Percentiles rank a stretch among this genome's conserved stretches.
These are phyloP conservation scores for Silurus aristotelis DNA, from an alignment of 2,797 vertebrate species.

Conservation along the genomic window DNA sequence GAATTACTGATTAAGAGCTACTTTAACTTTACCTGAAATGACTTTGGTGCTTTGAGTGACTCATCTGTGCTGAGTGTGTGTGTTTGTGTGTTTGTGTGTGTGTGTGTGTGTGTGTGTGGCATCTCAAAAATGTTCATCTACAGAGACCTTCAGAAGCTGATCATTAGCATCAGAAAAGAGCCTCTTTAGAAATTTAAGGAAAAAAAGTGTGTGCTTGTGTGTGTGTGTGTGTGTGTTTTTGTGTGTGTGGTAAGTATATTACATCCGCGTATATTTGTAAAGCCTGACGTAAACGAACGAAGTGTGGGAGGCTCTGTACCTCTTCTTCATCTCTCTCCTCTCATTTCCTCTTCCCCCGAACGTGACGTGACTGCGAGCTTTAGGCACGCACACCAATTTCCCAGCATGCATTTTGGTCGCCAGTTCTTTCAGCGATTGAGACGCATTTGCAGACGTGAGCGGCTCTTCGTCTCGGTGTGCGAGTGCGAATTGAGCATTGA, in stretches of 20 bases:
- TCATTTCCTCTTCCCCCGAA: background rate
- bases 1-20: background rate
- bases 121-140: background rate
- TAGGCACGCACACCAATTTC: background rate
- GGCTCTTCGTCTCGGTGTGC: background rate
- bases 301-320: background rate
- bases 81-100: conserved; percentile 1
- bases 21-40: background rate
- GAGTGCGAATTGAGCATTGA: background rate
- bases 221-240: background rate
- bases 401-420: background rate
- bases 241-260: background rate
- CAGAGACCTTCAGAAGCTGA: background rate
- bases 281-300: background rate
- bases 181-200: background rate
- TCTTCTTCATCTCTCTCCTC: background rate
- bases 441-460: background rate
- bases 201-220: background rate
- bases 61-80: background rate
- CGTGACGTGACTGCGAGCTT: background rate
- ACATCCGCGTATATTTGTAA: background rate
- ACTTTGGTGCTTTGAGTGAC: background rate
- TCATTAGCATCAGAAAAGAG: background rate
- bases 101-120: background rate
- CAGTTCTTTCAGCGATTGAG: background rate